Evolutionary conservation across 2,888 invertebrate species (phyloP), one percentile per base, ranked within the genome.

Genomic region (Luffia ferchaultella): DNA sequence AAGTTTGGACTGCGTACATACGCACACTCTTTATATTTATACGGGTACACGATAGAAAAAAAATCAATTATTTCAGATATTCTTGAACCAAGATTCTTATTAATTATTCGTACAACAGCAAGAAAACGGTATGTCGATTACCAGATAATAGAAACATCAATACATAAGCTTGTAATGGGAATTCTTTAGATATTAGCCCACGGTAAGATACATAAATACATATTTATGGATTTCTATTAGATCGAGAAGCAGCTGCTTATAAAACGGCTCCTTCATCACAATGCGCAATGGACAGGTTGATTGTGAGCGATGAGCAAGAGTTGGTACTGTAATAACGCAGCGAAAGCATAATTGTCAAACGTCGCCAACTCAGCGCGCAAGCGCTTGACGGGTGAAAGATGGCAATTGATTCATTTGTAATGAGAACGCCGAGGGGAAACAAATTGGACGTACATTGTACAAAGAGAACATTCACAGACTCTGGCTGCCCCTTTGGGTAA

Each of bases 351-450:
- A 70, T 66, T 68, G 64, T 68, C 67, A 64, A 59, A 54, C 55
- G 53, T 52, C 50, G 56, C 54, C 50, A 57, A 58, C 54, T 54
- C 52, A 48, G 46, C 49, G 20, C 47, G 58, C 62, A 62, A 66
- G 65, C 67, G 30, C 65, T 59, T 20, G 17, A 3, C 5, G 20
- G n/a, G 53, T 55, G 55, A 60, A 62, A 52, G 52, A 50, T 42
- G 20, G 50, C 40, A 40, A 64, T 64, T 67, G 64, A 70, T 67
- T 64, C 62, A 60, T 60, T 67, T 67, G 64, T 65, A 67, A 65
- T 62, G 56, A 57, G 12, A 7, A 12, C 30, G 5, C 30, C 12
- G 3, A 30, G 30, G 30, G n/a, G n/a, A n/a, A n/a, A n/a, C n/a
- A n/a, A n/a, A n/a, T n/a, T n/a, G n/a, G n/a, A n/a, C n/a, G n/a